Evolutionary conservation across 2,797 vertebrate genomes (phyloP).

Genomic region (Enteromius radiatus): DNA sequence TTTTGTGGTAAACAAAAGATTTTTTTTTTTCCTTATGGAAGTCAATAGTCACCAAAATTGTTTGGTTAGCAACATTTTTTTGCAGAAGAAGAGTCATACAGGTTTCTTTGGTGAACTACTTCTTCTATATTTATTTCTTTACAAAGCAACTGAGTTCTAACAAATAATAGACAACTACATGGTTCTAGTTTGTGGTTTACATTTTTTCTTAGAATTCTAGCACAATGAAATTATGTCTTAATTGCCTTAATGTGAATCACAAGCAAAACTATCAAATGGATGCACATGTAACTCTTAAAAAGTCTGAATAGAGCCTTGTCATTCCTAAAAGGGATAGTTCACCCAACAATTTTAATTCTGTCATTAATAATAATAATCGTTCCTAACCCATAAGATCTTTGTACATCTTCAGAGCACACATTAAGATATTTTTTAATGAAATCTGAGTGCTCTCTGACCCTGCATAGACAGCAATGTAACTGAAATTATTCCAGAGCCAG

Average conservation of each 20-base stretch:
- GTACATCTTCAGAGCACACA: not conserved
- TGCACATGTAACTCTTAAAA: not conserved
- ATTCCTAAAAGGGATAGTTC: not conserved
- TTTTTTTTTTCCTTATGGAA: too few relatives aligned
- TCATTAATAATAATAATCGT: not conserved
- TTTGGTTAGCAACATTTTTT: not conserved
- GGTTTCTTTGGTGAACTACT: not conserved
- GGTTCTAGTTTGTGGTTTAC: not conserved
- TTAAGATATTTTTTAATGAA: not conserved
- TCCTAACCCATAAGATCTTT: not conserved
- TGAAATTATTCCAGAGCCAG: not conserved
- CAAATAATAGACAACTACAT: not conserved
- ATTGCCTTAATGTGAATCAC: constrained; percentile 48
- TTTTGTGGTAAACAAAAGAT: not conserved
- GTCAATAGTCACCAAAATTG: not conserved
- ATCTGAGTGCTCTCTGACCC: not conserved
- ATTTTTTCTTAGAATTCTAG: not conserved
- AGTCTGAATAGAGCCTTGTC: not conserved
- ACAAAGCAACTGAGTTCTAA: not conserved
- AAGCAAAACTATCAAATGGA: not conserved
- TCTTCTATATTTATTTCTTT: constrained; percentile 15
- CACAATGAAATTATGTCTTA: constrained; percentile 24
- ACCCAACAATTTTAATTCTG: not conserved
- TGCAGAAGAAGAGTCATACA: not conserved
- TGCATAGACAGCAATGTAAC: not conserved